Conservation (phyloP, 2,113 vertebrate species). For the Oxyruncus cristatus region DNA sequence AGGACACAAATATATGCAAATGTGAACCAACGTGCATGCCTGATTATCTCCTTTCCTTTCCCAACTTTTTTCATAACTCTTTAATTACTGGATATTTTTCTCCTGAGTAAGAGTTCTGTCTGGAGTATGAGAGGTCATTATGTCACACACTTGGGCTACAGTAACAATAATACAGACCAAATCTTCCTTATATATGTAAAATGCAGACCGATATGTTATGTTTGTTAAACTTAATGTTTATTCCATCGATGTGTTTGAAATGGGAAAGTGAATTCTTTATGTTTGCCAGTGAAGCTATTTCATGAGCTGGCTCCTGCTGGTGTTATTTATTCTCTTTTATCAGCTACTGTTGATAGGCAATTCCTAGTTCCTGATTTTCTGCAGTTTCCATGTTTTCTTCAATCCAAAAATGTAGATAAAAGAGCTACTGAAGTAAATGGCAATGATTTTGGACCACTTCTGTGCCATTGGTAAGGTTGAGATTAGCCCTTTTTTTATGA, state of each 20-base stretch:
- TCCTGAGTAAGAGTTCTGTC: not conserved
- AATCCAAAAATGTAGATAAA: not conserved
- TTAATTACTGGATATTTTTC: not conserved
- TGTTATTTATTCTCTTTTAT: not conserved
- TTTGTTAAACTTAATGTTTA: not conserved
- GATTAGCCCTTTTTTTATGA: not conserved
- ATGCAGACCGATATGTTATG: not conserved
- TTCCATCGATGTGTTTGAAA: not conserved
- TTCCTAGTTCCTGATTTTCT: not conserved
- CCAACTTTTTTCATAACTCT: not conserved
- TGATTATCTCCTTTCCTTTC: not conserved
- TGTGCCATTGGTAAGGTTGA: not conserved
- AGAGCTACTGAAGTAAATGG: not conserved
- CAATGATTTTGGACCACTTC: not conserved
- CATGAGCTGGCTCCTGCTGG: not conserved
- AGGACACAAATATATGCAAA: not conserved
- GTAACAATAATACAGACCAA: not conserved
- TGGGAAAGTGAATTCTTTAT: not conserved
- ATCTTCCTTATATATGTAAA: not conserved
- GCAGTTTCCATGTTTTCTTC: not conserved
- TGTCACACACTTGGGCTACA: not conserved
- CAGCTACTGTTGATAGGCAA: not conserved
- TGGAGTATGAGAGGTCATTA: not conserved
- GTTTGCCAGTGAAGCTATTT: not conserved
- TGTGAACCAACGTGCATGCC: not conserved